Percentiles rank a stretch among this genome's conserved stretches.
phyloP scores from a whole-genome alignment of 2,797 vertebrate genomes.

The Petrocephalus sullivani region DNA sequence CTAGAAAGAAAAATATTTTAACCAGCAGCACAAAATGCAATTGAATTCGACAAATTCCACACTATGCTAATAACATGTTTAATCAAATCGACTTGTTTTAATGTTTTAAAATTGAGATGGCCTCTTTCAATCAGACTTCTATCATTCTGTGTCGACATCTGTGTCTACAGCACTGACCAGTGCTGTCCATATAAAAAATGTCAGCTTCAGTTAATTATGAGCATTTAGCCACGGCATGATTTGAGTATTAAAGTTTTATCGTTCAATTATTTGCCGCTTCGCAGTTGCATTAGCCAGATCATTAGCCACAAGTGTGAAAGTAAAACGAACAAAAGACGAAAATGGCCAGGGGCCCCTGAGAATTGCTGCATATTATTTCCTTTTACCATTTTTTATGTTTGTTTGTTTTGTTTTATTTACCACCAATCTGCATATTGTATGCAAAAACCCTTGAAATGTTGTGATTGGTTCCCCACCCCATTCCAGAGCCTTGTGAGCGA shows the following conservation, averaged over 20 bases:
- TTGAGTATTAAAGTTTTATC: not conserved
- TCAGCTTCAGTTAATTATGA: not conserved
- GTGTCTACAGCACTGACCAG: not conserved
- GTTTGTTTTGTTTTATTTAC: not conserved
- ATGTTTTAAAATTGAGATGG: not conserved
- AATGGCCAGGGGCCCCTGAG: not conserved
- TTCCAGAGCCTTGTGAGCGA: not conserved
- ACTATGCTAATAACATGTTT: not conserved
- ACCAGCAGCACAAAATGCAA: not conserved
- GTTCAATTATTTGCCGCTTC: not conserved
- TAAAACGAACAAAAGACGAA: not conserved
- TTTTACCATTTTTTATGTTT: not conserved
- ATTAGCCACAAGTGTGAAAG: not conserved
- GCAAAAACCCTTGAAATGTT: not conserved
- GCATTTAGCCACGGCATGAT: not conserved
- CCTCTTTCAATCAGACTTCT: not conserved
- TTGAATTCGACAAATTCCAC: not conserved
- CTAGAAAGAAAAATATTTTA: not conserved
- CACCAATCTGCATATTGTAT: not conserved
- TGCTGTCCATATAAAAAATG: not conserved
- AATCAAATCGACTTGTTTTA: not conserved
- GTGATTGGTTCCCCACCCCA: not conserved
- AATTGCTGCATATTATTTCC: not conserved
- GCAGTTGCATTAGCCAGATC: not conserved
- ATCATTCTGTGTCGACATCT: not conserved